Conservation (phyloP, 2,797 vertebrate species). For the Hephaestus fuliginosus region DNA sequence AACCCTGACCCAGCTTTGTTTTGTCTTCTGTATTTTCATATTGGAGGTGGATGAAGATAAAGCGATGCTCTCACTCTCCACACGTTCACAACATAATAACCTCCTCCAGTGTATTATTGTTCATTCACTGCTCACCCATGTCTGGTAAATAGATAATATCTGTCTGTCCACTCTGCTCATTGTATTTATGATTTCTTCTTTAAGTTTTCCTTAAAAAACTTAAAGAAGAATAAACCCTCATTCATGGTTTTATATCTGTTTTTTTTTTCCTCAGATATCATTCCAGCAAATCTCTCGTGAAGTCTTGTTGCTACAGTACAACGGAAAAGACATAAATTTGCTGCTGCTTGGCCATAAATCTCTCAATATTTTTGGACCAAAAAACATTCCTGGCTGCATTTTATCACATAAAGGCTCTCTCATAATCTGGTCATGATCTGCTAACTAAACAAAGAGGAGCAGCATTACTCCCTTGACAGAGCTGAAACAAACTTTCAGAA, state of each 20-base stretch:
- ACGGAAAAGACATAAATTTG: not conserved
- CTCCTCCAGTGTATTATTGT: constrained; percentile 9
- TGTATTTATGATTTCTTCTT: constrained; percentile 2
- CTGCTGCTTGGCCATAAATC: not conserved
- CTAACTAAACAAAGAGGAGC: not conserved
- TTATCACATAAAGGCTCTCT: not conserved
- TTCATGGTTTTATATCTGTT: not conserved
- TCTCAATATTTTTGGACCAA: not conserved
- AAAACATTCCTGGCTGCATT: not conserved
- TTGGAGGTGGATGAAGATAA: constrained; percentile 26
- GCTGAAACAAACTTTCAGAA: not conserved
- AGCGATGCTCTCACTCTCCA: not conserved
- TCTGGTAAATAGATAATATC: not conserved
- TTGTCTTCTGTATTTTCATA: constrained; percentile 30
- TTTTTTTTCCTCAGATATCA: no score
- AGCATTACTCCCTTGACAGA: not conserved
- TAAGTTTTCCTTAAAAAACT: not conserved
- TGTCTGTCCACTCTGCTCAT: not conserved
- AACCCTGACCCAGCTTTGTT: constrained; percentile 70
- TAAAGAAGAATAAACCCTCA: not conserved
- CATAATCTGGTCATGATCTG: not conserved
- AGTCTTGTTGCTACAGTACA: not conserved
- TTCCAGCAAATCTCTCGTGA: no score
- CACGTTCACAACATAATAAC: not conserved
- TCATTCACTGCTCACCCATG: not conserved